A percentile compares a stretch with the other conserved stretches of the same genome.
Evolutionary conservation across 2,797 vertebrate species (phyloP).

Genomic region (Eutrigla gurnardus): DNA sequence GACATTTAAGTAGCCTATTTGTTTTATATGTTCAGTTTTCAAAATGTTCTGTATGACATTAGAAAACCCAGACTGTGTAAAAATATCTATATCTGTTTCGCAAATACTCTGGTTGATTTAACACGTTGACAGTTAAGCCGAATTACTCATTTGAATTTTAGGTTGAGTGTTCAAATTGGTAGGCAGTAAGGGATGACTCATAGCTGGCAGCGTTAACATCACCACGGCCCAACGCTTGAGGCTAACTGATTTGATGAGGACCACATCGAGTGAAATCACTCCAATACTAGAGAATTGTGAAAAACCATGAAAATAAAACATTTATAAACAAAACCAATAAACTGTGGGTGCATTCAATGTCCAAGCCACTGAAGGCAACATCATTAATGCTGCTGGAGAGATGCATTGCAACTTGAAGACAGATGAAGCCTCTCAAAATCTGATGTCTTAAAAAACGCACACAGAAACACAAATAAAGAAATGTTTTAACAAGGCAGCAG

Average conservation of each 20-base stretch:
- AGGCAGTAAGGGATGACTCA: too few species aligned
- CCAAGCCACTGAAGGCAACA: neutral
- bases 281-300: neutral
- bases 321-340: neutral
- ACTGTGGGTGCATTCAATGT: neutral
- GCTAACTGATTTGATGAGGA: conserved; percentile 7
- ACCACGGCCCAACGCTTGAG: too few species aligned
- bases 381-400: conserved; percentile 24
- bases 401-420: conserved; percentile 69
- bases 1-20: neutral
- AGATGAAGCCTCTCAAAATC: conserved; percentile 42
- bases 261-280: neutral
- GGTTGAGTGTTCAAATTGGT: neutral
- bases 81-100: conserved; percentile 2
- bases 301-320: conserved; percentile 15
- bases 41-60: neutral
- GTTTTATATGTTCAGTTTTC: neutral
- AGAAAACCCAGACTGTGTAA: neutral
- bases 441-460: conserved; percentile 20
- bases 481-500: conserved; percentile 47
- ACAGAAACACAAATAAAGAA: conserved; percentile 35
- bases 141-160: neutral
- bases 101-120: neutral
- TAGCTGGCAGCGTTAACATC: too few species aligned
- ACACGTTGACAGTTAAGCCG: neutral